Percentiles rank a stretch among this genome's conserved stretches.
These are phyloP conservation scores for Empidonax alnorum DNA, from an alignment of 2,113 vertebrate genomes.

Conservation along the genomic window DNA sequence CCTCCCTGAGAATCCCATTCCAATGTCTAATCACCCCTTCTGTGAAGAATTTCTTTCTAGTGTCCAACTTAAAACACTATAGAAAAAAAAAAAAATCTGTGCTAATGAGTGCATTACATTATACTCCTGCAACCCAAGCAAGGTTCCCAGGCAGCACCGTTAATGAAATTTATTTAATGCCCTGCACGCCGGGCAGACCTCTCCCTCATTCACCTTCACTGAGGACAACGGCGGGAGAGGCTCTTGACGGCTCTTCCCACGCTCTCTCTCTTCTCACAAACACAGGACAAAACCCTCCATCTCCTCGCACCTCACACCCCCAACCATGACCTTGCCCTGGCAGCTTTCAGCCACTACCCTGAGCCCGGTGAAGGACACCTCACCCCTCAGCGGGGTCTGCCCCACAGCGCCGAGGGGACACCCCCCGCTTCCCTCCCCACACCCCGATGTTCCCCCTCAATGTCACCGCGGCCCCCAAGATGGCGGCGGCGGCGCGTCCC, in stretches of 20 bases:
- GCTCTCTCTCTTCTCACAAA: neutral
- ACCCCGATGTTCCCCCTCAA: neutral
- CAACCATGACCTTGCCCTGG: no score
- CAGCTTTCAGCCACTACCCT: neutral
- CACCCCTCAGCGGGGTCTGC: neutral
- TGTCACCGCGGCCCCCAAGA: conserved; percentile 13
- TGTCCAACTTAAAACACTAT: rapidly evolving
- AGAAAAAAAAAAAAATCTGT: rapidly evolving
- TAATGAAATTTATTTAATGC: rapidly evolving
- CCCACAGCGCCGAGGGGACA: rapidly evolving
- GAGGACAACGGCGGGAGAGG: rapidly evolving
- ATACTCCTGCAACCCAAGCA: rapidly evolving
- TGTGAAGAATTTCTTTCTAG: no score
- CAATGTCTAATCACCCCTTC: rapidly evolving
- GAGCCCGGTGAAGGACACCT: neutral
- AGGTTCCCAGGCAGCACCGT: rapidly evolving
- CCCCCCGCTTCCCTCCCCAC: rapidly evolving
- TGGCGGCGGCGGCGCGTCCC: neutral
- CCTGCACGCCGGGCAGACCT: neutral
- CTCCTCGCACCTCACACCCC: neutral
- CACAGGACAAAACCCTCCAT: rapidly evolving
- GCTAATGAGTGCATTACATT: rapidly evolving
- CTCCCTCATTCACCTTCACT: neutral
- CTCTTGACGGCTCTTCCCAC: rapidly evolving
- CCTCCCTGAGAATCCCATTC: neutral